Evolutionary conservation across 2,888 invertebrate species (phyloP).

Genomic region (Steinernema scapterisci): DNA sequence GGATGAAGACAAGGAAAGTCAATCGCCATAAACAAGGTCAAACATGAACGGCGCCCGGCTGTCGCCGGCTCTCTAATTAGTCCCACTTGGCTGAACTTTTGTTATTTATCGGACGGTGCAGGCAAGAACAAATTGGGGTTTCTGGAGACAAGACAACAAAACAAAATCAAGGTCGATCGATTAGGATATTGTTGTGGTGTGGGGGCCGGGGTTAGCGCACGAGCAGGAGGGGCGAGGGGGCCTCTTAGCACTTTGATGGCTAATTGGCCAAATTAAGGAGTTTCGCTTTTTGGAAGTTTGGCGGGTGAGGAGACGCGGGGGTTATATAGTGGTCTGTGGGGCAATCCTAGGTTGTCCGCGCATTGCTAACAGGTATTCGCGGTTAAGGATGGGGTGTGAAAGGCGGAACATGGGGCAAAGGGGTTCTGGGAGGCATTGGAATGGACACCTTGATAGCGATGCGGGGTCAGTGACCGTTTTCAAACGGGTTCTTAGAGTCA

Average conservation of each 20-base stretch:
- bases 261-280: slow-evolving; percentile 27
- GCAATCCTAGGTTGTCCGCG: too few species aligned
- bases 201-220: not conserved
- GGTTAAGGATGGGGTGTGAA: too few species aligned
- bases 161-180: slow-evolving; percentile 23
- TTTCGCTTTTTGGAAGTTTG: not conserved
- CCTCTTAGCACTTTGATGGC: slow-evolving; percentile 24
- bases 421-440: not conserved
- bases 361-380: too few species aligned
- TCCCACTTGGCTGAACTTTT: slow-evolving; percentile 17
- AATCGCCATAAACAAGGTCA: slow-evolving; percentile 1
- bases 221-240: not conserved
- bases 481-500: too few species aligned
- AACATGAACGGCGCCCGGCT: not conserved
- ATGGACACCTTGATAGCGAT: too few species aligned
- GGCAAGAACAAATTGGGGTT: slow-evolving; percentile 5
- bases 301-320: not conserved
- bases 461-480: too few species aligned
- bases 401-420: not conserved
- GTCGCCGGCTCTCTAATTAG: slow-evolving; percentile 15
- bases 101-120: slow-evolving; percentile 24
- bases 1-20: too few species aligned
- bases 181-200: not conserved
- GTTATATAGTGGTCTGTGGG: too few species aligned
- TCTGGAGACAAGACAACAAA: not conserved